A percentile compares a stretch with the other conserved stretches of the same genome.
phyloP scores from a whole-genome alignment of 1,140 invertebrate genomes.

The Zaprionus tsacasi region DNA sequence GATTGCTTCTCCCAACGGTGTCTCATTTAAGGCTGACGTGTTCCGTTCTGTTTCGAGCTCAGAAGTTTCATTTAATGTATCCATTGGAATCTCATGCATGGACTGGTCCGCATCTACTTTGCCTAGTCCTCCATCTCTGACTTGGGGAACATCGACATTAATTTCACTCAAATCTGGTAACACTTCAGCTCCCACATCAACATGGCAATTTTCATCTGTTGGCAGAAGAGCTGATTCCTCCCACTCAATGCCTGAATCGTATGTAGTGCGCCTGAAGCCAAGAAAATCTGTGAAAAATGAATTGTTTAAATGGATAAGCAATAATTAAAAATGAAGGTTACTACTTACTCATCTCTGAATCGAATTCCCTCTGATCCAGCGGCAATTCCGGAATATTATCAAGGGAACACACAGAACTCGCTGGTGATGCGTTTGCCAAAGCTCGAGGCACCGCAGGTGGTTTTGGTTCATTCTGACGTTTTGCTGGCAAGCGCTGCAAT shows the following conservation, averaged over 20 bases:
- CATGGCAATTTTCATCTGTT: conserved; percentile 15
- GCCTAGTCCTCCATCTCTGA: not conserved
- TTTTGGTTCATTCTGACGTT: conserved; percentile 15
- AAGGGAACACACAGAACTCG: not conserved
- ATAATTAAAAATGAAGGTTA: not conserved
- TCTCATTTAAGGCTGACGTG: not conserved
- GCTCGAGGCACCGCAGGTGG: not conserved
- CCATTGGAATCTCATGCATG: not conserved
- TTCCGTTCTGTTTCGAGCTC: not conserved
- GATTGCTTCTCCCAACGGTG: not conserved
- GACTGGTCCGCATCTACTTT: not conserved
- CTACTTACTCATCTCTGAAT: conserved; percentile 41
- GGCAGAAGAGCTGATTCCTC: conserved; percentile 30
- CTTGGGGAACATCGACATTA: conserved; percentile 15
- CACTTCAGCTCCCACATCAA: conserved; percentile 7
- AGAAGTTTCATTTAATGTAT: not conserved
- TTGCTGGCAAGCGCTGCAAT: conserved; percentile 38
- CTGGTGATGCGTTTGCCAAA: not conserved
- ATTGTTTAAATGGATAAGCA: not conserved
- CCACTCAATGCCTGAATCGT: conserved; percentile 60
- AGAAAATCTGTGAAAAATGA: conserved; percentile 42
- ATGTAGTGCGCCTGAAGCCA: conserved; percentile 55
- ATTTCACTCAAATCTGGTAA: conserved; percentile 2
- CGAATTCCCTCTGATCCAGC: conserved; percentile 53
- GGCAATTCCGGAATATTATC: not conserved